These are phyloP conservation scores for Popillia japonica DNA, from an alignment of 1,140 invertebrate genomes.

Conservation along the genomic window DNA sequence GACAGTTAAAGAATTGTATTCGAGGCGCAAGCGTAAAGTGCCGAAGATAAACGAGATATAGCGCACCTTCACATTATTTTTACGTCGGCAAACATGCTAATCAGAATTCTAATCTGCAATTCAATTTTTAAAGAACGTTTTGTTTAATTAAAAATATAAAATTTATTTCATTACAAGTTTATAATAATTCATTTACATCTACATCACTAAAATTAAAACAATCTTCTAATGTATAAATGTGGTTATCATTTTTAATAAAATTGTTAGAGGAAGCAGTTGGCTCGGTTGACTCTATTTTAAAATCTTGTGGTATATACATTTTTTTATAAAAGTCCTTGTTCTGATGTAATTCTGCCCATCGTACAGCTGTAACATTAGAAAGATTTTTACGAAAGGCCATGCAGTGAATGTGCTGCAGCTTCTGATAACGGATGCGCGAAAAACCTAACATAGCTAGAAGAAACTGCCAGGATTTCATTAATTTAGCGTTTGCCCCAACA, in stretches of 20 bases:
- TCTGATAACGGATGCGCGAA: constrained; percentile 82
- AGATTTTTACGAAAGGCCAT: constrained; percentile 83
- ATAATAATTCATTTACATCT: neutral
- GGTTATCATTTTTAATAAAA: neutral
- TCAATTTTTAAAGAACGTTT: no score
- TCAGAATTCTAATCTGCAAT: no score
- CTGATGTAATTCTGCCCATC: constrained; percentile 69
- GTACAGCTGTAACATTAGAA: constrained; percentile 64
- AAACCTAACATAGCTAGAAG: constrained; percentile 82
- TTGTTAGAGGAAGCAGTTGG: neutral
- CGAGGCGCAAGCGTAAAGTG: neutral
- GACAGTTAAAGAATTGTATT: neutral
- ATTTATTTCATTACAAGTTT: neutral
- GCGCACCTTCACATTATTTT: no score
- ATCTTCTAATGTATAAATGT: neutral
- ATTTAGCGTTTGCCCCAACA: constrained; percentile 80
- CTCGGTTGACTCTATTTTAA: constrained; percentile 39
- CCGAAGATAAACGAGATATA: no score
- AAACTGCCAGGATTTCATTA: constrained; percentile 88
- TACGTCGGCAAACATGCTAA: no score
- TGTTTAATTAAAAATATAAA: neutral
- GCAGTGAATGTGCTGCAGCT: constrained; percentile 87
- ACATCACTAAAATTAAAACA: neutral
- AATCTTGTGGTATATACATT: constrained; percentile 72
- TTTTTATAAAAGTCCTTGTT: constrained; percentile 60